Base-by-base conservation (phyloP, 2,888 invertebrate species). In the Diaprepes abbreviatus region DNA sequence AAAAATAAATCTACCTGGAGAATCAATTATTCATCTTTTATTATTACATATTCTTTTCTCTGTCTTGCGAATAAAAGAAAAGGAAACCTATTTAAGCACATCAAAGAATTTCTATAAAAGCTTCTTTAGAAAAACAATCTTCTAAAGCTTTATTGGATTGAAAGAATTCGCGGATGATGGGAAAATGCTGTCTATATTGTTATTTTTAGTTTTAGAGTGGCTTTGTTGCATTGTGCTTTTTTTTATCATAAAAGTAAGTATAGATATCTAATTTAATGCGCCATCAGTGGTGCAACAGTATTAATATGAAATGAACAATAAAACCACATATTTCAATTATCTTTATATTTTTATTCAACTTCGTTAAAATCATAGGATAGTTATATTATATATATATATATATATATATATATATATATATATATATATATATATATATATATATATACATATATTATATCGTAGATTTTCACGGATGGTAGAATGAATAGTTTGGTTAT, bases 21-120 rank as follows among this genome's bases (percentile, higher is more conserved):
- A 35, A 35, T 35, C 9, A 35, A n/a, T 35, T 35, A 35, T 35
- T 35, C 6, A 33, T 33, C 9, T 33, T 9, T 7, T 33, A 9
- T 33, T 33, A 33, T 6, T 28, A 4, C 24, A 3, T 24, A 24
- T 4, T 24, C 24, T 24, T 24, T 24, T 24, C 5, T 24, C 17
- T 21, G 5, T n/a, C 24, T 5, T 24, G 2, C 12, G 24, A 43
- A 43, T 48, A 14, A 24, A 24, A 24, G 24, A 24, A 43, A 5
- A 21, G 19, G 24, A 48, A 48, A 19, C 12, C 24, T 14, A 48
- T 48, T 48, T 48, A 12, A 48, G 24, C 48, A 28, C 28, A 48
- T 48, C 48, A 48, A 24, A 48, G 48, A 48, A 24, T 5, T 24
- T 48, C 19, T 12, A n/a, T 24, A 28, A 48, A 48, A 24, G 48